These are phyloP conservation scores for Andricus quercusramuli DNA, from an alignment of 2,888 invertebrate genomes.

Conservation along the genomic window DNA sequence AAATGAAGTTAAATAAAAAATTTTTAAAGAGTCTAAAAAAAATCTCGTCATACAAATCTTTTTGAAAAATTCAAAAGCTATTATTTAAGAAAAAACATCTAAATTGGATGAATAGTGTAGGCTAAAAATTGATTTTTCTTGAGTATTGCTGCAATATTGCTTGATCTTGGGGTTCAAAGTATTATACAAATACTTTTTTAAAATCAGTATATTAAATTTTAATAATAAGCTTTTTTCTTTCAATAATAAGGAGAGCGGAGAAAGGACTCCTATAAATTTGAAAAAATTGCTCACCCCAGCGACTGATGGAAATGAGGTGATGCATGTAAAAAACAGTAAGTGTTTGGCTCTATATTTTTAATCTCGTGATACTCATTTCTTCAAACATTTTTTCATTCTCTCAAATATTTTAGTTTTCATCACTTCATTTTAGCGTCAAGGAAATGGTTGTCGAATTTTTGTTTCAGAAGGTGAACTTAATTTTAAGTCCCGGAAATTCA, in stretches of 20 bases:
- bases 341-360: not conserved
- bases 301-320: constrained; percentile 88
- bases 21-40: too few relatives aligned
- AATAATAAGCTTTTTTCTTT: not conserved
- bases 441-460: constrained; percentile 35
- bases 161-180: too few relatives aligned
- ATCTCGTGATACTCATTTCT: not conserved
- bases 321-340: constrained; percentile 87
- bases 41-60: too few relatives aligned
- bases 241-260: constrained; percentile 79
- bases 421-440: not conserved
- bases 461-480: constrained; percentile 41
- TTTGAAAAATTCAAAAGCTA: too few relatives aligned
- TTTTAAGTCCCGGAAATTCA: constrained; percentile 34
- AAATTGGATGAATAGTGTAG: too few relatives aligned
- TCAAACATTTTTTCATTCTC: not conserved
- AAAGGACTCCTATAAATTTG: constrained; percentile 86
- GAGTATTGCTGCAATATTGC: too few relatives aligned
- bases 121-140: too few relatives aligned
- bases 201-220: not conserved
- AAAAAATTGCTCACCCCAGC: constrained; percentile 94
- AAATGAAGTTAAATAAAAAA: too few relatives aligned
- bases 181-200: too few relatives aligned
- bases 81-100: too few relatives aligned
- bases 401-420: not conserved